A percentile compares a stretch with the other conserved stretches of the same genome.
Conservation (phyloP, 2,113 vertebrate genomes). For the Solea senegalensis region DNA sequence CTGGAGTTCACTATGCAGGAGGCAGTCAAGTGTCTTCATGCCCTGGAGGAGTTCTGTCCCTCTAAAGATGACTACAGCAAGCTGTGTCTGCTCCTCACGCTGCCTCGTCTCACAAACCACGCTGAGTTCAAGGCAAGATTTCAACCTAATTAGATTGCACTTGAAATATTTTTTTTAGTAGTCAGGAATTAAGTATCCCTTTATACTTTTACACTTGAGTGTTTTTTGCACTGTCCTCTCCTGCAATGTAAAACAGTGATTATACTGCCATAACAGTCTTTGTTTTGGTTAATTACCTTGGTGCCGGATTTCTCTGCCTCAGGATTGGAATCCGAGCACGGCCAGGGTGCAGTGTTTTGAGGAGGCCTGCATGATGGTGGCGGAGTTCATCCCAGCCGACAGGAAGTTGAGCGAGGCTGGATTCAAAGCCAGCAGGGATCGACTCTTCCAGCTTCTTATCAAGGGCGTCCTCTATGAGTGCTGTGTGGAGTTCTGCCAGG, state of each 20-base stretch:
- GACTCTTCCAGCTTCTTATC: constrained; percentile 96
- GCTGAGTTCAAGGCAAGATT: constrained; percentile 89
- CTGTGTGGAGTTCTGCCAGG: constrained; percentile 97
- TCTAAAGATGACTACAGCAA: constrained; percentile 98
- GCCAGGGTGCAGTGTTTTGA: constrained; percentile 98
- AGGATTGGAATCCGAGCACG: constrained; percentile 98
- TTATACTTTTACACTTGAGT: too few relatives aligned
- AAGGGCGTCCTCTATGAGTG: constrained; percentile 97
- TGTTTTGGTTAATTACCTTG: not conserved
- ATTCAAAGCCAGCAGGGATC: constrained; percentile 93
- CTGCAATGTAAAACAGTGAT: not conserved
- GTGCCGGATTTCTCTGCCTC: too few relatives aligned
- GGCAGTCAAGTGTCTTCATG: constrained; percentile 94
- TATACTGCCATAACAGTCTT: not conserved
- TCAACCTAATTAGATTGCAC: not conserved
- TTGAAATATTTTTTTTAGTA: not conserved
- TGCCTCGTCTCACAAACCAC: constrained; percentile 96
- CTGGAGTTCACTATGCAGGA: constrained; percentile 97
- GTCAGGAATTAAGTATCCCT: not conserved
- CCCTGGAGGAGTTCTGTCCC: constrained; percentile 93
- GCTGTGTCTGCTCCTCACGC: constrained; percentile 93
- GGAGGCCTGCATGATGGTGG: constrained; percentile 94
- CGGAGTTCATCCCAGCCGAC: constrained; percentile 97
- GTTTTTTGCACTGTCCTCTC: not conserved
- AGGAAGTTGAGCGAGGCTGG: constrained; percentile 97